Conservation (phyloP, 1,140 invertebrate genomes). For the Orchestia grillus region DNA sequence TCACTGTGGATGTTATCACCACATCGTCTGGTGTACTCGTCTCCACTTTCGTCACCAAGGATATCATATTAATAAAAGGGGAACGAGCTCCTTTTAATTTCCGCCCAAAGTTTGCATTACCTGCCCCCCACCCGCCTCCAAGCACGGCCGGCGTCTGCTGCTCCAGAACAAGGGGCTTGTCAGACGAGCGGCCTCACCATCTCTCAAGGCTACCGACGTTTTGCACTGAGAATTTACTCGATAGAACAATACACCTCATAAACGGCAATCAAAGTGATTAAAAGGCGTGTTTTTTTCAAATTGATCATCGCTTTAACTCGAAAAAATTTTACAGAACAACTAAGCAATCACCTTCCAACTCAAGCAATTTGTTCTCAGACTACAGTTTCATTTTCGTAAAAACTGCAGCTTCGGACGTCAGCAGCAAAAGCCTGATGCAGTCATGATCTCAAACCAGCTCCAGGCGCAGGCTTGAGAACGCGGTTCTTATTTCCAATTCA, state of each 20-base stretch:
- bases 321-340: not conserved
- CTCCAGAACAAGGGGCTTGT: not conserved
- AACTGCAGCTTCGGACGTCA: too few relatives aligned
- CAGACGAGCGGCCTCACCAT: not conserved
- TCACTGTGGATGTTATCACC: not conserved
- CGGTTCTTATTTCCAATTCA: constrained; percentile 10
- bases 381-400: not conserved
- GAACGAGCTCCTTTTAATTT: not conserved
- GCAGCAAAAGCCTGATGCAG: too few relatives aligned
- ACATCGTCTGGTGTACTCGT: not conserved
- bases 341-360: not conserved
- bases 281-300: too few relatives aligned
- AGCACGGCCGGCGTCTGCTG: not conserved
- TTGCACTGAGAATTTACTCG: too few relatives aligned
- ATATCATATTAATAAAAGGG: constrained; percentile 41
- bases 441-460: not conserved
- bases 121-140: not conserved
- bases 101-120: constrained; percentile 6
- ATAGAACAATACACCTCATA: too few relatives aligned
- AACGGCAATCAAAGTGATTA: too few relatives aligned
- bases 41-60: not conserved
- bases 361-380: not conserved
- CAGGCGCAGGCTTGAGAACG: not conserved
- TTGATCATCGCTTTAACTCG: too few relatives aligned
- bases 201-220: too few relatives aligned